Evolutionary conservation across 2,113 vertebrate genomes (phyloP).

Genomic region (Oplegnathus fasciatus): DNA sequence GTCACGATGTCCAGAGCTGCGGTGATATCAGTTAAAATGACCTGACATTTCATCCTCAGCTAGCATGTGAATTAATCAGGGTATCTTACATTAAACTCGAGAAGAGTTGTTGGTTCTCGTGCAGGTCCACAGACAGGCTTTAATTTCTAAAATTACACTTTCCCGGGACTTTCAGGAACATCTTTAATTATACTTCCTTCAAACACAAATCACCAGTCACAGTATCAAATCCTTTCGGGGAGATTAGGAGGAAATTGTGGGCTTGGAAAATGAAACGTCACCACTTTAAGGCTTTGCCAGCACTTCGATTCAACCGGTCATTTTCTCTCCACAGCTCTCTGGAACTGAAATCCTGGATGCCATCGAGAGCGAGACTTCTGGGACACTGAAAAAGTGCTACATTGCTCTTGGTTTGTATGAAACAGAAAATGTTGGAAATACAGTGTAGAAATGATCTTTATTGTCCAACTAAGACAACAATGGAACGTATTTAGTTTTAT

Average conservation of each 20-base stretch:
- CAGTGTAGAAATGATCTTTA: neutral
- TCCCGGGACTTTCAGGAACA: neutral
- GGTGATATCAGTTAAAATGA: neutral
- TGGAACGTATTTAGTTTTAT: neutral
- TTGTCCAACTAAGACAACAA: neutral
- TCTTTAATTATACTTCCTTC: neutral
- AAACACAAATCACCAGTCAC: neutral
- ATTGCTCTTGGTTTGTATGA: slow-evolving; percentile 79
- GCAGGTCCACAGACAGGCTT: neutral
- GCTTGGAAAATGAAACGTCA: neutral
- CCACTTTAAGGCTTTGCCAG: neutral
- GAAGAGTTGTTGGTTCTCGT: neutral
- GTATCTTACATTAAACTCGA: neutral
- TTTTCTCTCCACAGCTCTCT: slow-evolving; percentile 77
- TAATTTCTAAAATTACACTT: neutral
- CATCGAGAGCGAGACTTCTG: slow-evolving; percentile 82
- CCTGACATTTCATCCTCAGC: neutral
- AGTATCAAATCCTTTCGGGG: neutral
- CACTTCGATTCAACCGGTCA: neutral
- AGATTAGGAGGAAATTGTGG: neutral
- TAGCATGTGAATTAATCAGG: neutral
- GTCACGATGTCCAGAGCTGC: neutral
- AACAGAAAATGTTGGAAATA: neutral
- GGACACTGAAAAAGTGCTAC: slow-evolving; percentile 86
- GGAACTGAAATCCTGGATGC: slow-evolving; percentile 86